Evolutionary conservation across 2,888 invertebrate species (phyloP).

Genomic region (Tachina grossa): DNA sequence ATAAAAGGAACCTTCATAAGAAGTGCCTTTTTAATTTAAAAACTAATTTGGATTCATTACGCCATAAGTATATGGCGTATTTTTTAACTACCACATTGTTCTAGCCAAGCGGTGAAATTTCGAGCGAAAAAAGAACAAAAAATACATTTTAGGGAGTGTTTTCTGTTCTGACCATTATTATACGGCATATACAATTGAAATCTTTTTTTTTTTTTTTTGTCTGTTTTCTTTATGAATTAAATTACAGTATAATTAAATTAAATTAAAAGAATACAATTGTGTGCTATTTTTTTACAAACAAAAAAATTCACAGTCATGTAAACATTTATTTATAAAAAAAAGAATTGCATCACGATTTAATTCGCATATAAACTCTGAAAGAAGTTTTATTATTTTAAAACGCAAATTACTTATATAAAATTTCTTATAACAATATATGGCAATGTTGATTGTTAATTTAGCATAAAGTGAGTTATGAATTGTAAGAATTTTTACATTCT

Average conservation of each 20-base stretch:
- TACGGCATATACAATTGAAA: not conserved
- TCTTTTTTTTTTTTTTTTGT: slow-evolving; percentile 21
- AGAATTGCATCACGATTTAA: slow-evolving; percentile 57
- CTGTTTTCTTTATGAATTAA: slow-evolving; percentile 33
- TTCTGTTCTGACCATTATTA: slow-evolving; percentile 60
- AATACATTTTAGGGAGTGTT: slow-evolving; percentile 45
- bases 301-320: slow-evolving; percentile 32
- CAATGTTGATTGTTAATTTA: not conserved
- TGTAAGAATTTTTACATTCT: not conserved
- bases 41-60: too few relatives aligned
- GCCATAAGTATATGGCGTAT: too few relatives aligned
- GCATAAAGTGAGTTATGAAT: slow-evolving; percentile 13
- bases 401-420: slow-evolving; percentile 8
- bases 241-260: slow-evolving; percentile 55
- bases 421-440: slow-evolving; percentile 1
- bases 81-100: too few relatives aligned
- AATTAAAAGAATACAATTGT: slow-evolving; percentile 48
- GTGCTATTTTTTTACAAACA: slow-evolving; percentile 35
- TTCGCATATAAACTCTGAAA: not conserved
- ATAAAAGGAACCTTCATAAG: too few relatives aligned
- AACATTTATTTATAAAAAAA: slow-evolving; percentile 19
- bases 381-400: slow-evolving; percentile 1
- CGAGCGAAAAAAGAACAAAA: not conserved
- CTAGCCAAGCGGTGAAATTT: too few relatives aligned
- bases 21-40: too few relatives aligned